Evolutionary conservation across 1,140 invertebrate genomes (phyloP).

Genomic region (Eriocheir sinensis): DNA sequence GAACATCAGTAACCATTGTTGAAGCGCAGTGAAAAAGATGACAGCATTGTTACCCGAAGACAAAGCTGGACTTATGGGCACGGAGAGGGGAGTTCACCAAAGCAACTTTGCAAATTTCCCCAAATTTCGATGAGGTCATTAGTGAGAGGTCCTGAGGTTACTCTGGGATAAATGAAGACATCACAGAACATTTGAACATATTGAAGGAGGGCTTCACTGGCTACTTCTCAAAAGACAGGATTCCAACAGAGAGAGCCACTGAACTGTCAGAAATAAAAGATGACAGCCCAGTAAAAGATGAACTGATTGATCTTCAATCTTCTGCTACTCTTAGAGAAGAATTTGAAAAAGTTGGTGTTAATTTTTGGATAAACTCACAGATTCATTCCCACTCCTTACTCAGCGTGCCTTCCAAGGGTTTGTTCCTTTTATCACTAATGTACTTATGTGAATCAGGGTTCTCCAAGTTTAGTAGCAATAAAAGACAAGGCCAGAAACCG

Average conservation of each 20-base stretch:
- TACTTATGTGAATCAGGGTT: constrained; percentile 57
- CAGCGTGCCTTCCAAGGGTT: constrained; percentile 63
- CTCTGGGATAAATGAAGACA: constrained; percentile 39
- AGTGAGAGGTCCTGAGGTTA: constrained; percentile 19
- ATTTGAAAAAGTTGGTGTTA: constrained; percentile 57
- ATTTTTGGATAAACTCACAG: constrained; percentile 62
- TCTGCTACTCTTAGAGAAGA: constrained; percentile 65
- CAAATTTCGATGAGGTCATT: constrained; percentile 59
- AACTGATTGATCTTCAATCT: constrained; percentile 68
- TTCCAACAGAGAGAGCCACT: constrained; percentile 40
- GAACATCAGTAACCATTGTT: constrained; percentile 57
- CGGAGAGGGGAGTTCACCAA: constrained; percentile 53
- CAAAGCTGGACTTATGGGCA: constrained; percentile 53
- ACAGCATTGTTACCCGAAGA: constrained; percentile 51
- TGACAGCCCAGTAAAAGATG: constrained; percentile 36
- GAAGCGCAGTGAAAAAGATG: constrained; percentile 52
- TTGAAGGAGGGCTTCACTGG: constrained; percentile 51
- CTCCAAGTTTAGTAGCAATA: constrained; percentile 45
- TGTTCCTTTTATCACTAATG: constrained; percentile 61
- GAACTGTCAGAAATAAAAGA: constrained; percentile 61
- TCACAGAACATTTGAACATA: constrained; percentile 46
- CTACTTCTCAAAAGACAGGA: constrained; percentile 55
- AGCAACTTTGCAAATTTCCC: constrained; percentile 56
- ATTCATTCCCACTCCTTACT: constrained; percentile 61
- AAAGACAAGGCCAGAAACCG: constrained; percentile 34